Conservation (phyloP, 2,797 vertebrate species). For the Cryptoprocta ferox region DNA sequence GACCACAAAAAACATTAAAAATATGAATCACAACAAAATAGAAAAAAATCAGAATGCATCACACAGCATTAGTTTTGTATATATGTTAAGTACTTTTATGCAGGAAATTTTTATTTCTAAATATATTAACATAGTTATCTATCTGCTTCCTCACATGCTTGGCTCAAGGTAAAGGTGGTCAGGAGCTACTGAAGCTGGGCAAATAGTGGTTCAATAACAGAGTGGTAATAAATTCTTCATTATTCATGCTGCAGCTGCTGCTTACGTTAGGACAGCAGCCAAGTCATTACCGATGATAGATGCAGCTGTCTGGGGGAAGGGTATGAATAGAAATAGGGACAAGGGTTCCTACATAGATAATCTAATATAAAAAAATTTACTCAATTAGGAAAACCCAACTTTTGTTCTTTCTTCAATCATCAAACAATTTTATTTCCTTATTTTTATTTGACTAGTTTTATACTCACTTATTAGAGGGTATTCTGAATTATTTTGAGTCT, state of each 20-base stretch:
- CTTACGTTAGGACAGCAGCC: background rate
- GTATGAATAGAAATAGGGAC: background rate
- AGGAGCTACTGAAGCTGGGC: background rate
- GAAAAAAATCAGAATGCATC: slow-evolving; percentile 11
- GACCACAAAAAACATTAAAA: background rate
- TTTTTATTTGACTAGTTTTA: slow-evolving; percentile 7
- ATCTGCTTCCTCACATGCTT: background rate
- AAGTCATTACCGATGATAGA: background rate
- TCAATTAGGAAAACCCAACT: background rate
- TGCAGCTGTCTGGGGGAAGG: background rate
- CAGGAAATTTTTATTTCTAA: background rate
- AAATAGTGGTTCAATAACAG: background rate
- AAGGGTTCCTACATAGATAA: background rate
- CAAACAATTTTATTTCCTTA: slow-evolving; percentile 3
- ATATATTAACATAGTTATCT: background rate
- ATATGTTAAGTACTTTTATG: background rate
- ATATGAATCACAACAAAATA: background rate
- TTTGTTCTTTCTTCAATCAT: background rate
- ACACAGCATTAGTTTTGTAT: background rate
- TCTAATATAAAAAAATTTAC: background rate
- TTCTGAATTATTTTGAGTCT: slow-evolving; percentile 51
- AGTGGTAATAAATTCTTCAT: background rate
- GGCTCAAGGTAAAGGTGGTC: background rate
- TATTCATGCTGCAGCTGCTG: slow-evolving; percentile 27
- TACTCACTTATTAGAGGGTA: slow-evolving; percentile 58